These are phyloP conservation scores for Lasioglossum lativentre DNA, from an alignment of 2,888 invertebrate genomes.

Conservation along the genomic window DNA sequence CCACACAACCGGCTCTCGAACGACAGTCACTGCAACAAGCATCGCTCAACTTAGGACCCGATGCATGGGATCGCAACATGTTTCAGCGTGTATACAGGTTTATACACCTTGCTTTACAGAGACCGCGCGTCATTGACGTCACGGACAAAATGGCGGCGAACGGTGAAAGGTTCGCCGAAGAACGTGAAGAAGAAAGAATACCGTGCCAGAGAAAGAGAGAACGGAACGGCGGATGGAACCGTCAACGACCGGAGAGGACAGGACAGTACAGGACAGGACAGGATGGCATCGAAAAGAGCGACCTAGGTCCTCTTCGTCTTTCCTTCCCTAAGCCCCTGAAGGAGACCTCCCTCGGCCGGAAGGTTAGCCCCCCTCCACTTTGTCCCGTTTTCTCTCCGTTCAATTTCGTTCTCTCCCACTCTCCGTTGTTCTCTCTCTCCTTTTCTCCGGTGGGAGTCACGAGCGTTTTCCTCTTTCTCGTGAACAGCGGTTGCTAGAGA, in stretches of 20 bases:
- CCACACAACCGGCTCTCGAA: not conserved
- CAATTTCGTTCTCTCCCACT: not conserved
- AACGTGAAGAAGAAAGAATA: not conserved
- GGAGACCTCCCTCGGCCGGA: constrained; percentile 11
- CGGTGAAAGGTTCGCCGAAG: constrained; percentile 41
- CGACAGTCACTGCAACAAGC: not conserved
- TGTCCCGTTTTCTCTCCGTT: constrained; percentile 7
- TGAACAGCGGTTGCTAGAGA: constrained; percentile 14
- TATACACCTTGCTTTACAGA: not conserved
- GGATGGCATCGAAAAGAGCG: constrained; percentile 24
- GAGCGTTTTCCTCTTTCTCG: not conserved
- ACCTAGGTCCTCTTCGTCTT: constrained; percentile 36
- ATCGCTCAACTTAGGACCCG: not conserved
- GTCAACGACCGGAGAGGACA: not conserved
- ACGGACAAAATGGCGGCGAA: constrained; percentile 48
- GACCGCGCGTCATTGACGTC: constrained; percentile 12
- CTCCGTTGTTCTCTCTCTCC: not conserved
- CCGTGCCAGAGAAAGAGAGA: not conserved
- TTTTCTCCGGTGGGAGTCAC: not conserved
- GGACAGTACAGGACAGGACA: constrained; percentile 2
- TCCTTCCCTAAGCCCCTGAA: constrained; percentile 15
- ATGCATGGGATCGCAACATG: not conserved
- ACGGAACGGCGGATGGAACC: too few species aligned
- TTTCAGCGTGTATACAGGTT: not conserved
- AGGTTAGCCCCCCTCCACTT: constrained; percentile 34